Conservation (phyloP, 2,797 vertebrate genomes). For the Dryobates pubescens region DNA sequence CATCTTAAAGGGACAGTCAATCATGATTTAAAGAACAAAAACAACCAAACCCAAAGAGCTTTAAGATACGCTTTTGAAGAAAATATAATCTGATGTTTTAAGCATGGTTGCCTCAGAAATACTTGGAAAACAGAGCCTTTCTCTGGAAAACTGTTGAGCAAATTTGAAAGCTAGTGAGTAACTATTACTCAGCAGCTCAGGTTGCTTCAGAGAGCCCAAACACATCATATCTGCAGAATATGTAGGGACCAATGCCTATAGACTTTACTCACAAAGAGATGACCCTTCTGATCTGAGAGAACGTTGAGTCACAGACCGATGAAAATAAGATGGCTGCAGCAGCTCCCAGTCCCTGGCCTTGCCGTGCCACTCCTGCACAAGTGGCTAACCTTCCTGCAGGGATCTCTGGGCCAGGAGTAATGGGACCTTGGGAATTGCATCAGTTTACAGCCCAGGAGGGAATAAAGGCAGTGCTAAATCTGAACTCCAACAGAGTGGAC, state of each 20-base stretch:
- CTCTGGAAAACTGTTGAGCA: neutral
- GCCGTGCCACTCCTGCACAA: neutral
- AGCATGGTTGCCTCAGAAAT: neutral
- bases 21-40: neutral
- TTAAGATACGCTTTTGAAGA: neutral
- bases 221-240: neutral
- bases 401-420: neutral
- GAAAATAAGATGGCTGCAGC: neutral
- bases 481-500: neutral
- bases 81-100: neutral
- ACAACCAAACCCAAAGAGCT: neutral
- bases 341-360: neutral
- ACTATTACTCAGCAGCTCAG: neutral
- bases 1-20: neutral
- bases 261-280: conserved; percentile 13
- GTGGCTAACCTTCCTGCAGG: neutral
- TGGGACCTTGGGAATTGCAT: neutral
- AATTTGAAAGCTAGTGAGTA: neutral
- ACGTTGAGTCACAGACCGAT: neutral
- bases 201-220: neutral
- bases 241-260: neutral
- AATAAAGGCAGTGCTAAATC: neutral
- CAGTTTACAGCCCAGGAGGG: neutral
- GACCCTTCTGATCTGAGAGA: conserved; percentile 7
- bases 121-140: neutral